phyloP scores from a whole-genome alignment of 1,140 invertebrate genomes.

The Diachasmimorpha longicaudata region DNA sequence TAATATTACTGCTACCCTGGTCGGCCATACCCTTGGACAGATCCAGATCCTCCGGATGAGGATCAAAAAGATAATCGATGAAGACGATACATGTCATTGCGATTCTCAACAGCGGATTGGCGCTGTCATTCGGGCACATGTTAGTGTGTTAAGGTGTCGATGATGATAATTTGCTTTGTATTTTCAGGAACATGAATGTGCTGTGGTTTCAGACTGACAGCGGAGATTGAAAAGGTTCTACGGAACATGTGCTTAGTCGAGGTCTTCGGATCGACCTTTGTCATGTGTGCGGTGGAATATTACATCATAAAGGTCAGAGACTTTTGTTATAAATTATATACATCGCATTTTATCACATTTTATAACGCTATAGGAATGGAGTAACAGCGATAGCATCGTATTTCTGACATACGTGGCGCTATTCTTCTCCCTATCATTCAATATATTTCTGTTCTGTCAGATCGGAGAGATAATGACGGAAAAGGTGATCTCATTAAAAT shows the following conservation, averaged over 20 bases:
- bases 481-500: slow-evolving; percentile 30
- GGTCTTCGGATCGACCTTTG: slow-evolving; percentile 20
- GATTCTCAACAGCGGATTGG: background rate
- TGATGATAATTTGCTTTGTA: background rate
- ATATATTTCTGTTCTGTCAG: slow-evolving; percentile 44
- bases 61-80: slow-evolving; percentile 15
- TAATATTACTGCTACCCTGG: slow-evolving; percentile 23
- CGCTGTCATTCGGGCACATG: background rate
- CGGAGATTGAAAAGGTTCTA: slow-evolving; percentile 20
- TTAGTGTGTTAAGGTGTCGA: background rate
- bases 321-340: no score
- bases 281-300: slow-evolving; percentile 32
- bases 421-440: slow-evolving; percentile 39
- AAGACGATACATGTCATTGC: background rate
- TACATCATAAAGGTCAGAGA: slow-evolving; percentile 25
- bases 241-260: slow-evolving; percentile 27
- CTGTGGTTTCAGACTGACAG: background rate
- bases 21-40: slow-evolving; percentile 26
- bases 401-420: slow-evolving; percentile 34
- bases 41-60: slow-evolving; percentile 16
- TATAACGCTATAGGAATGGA: slow-evolving; percentile 32
- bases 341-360: no score
- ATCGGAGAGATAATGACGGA: slow-evolving; percentile 41
- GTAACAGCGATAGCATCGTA: slow-evolving; percentile 24
- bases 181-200: background rate